A percentile compares a stretch with the other conserved stretches of the same genome.
Evolutionary conservation across 2,797 vertebrate species (phyloP).

Genomic region (Steatocranus sp.): DNA sequence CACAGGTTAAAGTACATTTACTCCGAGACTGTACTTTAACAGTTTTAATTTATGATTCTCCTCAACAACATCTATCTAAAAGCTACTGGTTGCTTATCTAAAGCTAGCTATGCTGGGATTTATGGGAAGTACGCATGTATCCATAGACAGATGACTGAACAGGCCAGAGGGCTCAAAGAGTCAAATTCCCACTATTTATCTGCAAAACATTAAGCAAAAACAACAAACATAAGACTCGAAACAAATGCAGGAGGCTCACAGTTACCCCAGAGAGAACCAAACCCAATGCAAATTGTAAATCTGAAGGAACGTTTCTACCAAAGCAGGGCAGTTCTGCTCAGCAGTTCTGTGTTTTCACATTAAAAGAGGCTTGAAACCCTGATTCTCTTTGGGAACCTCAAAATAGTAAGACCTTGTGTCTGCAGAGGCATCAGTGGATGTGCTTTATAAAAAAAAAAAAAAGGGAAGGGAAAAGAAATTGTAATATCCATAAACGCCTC

Average conservation of each 20-base stretch:
- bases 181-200: not conserved
- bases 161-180: not conserved
- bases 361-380: not conserved
- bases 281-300: not conserved
- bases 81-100: not conserved
- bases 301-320: not conserved
- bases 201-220: not conserved
- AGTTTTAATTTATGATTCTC: not conserved
- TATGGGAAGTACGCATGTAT: not conserved
- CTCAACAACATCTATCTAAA: not conserved
- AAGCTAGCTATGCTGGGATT: not conserved
- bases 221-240: not conserved
- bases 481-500: not conserved
- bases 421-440: not conserved
- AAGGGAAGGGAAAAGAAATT: not conserved
- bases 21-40: not conserved
- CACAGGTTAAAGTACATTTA: not conserved
- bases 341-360: not conserved
- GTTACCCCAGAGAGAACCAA: not conserved
- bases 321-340: not conserved
- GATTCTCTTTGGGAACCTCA: not conserved
- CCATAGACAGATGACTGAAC: not conserved
- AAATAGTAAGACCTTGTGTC: not conserved
- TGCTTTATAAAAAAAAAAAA: not conserved
- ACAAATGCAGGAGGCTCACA: not conserved